Evolutionary conservation across 2,113 vertebrate species (phyloP).

Genomic region (Larimichthys polyactis): DNA sequence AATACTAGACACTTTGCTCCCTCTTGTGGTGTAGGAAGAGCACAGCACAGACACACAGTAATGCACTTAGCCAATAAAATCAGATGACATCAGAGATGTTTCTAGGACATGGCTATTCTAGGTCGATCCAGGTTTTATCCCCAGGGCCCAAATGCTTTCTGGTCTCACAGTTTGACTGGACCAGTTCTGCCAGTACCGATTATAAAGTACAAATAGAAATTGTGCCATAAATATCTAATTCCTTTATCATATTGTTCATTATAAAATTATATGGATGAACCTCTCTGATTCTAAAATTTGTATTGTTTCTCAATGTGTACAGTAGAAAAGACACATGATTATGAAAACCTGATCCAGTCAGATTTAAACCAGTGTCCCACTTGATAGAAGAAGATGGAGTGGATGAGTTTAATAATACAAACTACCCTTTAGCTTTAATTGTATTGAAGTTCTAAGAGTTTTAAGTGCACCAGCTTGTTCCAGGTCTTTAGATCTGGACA

Average conservation of each 20-base stretch:
- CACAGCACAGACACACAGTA: conserved; percentile 14
- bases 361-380: background rate
- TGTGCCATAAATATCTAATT: background rate
- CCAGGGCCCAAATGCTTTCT: conserved; percentile 44
- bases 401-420: background rate
- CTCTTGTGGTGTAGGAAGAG: conserved; percentile 63
- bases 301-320: background rate
- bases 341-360: background rate
- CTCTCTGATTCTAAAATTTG: background rate
- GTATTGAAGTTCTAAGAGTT: background rate
- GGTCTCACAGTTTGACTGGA: conserved; percentile 63
- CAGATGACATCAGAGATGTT: conserved; percentile 62
- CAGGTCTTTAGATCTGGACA: background rate
- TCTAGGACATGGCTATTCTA: conserved; percentile 66
- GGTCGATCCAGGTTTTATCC: conserved; percentile 65
- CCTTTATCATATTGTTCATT: background rate
- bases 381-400: background rate
- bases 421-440: background rate
- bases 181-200: conserved; percentile 50
- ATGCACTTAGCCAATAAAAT: conserved; percentile 32
- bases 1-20: conserved; percentile 39
- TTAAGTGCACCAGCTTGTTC: background rate
- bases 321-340: background rate
- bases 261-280: background rate
- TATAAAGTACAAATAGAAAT: conserved; percentile 19